Conservation (phyloP, 1,140 invertebrate genomes). For the Drosophila ambigua region DNA sequence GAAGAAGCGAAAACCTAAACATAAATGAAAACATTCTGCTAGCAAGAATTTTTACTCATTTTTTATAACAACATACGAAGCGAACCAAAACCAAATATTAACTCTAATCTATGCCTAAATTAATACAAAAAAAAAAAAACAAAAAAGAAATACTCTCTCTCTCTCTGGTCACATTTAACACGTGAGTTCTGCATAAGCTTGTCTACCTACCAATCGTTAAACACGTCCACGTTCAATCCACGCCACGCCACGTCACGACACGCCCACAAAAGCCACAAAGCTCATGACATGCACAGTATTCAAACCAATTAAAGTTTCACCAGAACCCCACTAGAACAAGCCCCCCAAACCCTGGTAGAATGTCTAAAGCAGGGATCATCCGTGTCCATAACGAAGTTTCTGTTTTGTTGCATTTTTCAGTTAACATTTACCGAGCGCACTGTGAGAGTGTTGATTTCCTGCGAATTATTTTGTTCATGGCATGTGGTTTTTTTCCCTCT, state of each 20-base stretch:
- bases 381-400: neutral
- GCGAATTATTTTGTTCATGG: neutral
- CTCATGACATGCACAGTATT: slow-evolving; percentile 72
- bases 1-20: slow-evolving; percentile 30
- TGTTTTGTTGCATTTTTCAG: slow-evolving; percentile 53
- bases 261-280: slow-evolving; percentile 32
- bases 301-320: slow-evolving; percentile 23
- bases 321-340: slow-evolving; percentile 3
- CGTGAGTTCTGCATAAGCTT: slow-evolving; percentile 77
- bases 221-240: slow-evolving; percentile 47
- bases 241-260: slow-evolving; percentile 13
- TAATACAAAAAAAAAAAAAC: slow-evolving; percentile 34
- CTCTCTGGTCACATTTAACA: slow-evolving; percentile 75
- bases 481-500: slow-evolving; percentile 17
- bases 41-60: slow-evolving; percentile 65
- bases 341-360: slow-evolving; percentile 16
- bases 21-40: slow-evolving; percentile 50
- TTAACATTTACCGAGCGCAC: slow-evolving; percentile 35
- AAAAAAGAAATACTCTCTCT: slow-evolving; percentile 11
- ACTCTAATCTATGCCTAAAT: slow-evolving; percentile 51
- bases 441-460: slow-evolving; percentile 19
- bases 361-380: slow-evolving; percentile 11
- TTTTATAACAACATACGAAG: slow-evolving; percentile 50
- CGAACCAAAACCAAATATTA: slow-evolving; percentile 49
- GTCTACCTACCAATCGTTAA: slow-evolving; percentile 63